A percentile compares a stretch with the other conserved stretches of the same genome.
These are phyloP conservation scores for Erinaceus europaeus DNA, from an alignment of 2,113 vertebrate genomes.

Conservation along the genomic window DNA sequence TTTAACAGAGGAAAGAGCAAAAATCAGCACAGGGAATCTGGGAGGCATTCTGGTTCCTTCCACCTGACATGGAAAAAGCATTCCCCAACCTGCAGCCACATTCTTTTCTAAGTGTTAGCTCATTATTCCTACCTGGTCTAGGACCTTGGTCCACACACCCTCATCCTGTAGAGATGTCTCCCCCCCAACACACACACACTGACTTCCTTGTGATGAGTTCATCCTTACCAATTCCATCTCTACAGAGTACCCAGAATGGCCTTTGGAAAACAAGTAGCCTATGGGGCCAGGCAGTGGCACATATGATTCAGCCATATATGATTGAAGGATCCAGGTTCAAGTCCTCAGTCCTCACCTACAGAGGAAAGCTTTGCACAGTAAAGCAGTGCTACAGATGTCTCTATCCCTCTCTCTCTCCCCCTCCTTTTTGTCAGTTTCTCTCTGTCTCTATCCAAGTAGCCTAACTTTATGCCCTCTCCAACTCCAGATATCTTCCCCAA, in stretches of 20 bases:
- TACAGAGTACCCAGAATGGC: background rate
- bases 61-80: background rate
- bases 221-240: background rate
- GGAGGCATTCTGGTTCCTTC: background rate
- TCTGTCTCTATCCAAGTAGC: too few species aligned
- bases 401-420: too few species aligned
- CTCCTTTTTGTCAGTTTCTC: too few species aligned
- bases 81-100: background rate
- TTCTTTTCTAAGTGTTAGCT: background rate
- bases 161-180: background rate
- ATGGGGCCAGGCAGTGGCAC: too few species aligned
- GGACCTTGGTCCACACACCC: rapidly evolving
- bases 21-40: background rate
- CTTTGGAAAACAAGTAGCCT: background rate
- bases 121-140: background rate
- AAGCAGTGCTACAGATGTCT: too few species aligned
- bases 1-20: background rate
- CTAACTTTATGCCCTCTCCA: too few species aligned
- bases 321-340: too few species aligned
- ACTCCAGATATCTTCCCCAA: background rate
- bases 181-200: too few species aligned
- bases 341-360: too few species aligned
- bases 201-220: background rate
- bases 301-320: too few species aligned
- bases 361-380: too few species aligned